These are phyloP conservation scores for Alouatta palliata DNA, from an alignment of 2,113 vertebrate species.

Conservation along the genomic window DNA sequence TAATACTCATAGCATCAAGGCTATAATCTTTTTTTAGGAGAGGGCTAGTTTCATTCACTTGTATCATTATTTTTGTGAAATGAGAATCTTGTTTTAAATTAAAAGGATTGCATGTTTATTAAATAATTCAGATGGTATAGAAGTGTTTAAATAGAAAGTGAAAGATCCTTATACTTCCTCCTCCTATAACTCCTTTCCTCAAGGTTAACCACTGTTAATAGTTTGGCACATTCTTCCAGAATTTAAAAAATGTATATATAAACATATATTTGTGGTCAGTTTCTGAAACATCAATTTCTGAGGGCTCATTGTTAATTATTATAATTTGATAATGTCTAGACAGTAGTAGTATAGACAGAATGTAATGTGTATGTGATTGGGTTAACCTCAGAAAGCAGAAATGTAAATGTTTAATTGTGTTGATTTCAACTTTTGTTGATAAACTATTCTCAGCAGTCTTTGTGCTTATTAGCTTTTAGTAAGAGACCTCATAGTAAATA, in stretches of 20 bases:
- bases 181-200: not conserved
- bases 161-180: not conserved
- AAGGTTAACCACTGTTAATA: not conserved
- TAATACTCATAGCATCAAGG: not conserved
- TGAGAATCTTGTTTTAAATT: not conserved
- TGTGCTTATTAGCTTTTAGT: not conserved
- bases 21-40: not conserved
- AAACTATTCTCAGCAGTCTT: not conserved
- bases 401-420: not conserved
- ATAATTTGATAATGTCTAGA: not conserved
- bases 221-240: not conserved
- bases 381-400: constrained; percentile 8
- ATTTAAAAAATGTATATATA: not conserved
- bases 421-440: constrained; percentile 22
- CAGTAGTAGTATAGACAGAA: not conserved
- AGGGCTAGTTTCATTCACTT: not conserved
- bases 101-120: not conserved
- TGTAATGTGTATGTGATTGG: not conserved
- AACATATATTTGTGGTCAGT: not conserved
- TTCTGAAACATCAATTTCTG: constrained; percentile 20
- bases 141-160: not conserved
- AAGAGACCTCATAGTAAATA: not conserved
- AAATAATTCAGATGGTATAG: not conserved
- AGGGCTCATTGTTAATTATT: constrained; percentile 1
- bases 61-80: constrained; percentile 27